Base-by-base conservation (phyloP, 2,113 vertebrate species). In the Symphodus melops region DNA sequence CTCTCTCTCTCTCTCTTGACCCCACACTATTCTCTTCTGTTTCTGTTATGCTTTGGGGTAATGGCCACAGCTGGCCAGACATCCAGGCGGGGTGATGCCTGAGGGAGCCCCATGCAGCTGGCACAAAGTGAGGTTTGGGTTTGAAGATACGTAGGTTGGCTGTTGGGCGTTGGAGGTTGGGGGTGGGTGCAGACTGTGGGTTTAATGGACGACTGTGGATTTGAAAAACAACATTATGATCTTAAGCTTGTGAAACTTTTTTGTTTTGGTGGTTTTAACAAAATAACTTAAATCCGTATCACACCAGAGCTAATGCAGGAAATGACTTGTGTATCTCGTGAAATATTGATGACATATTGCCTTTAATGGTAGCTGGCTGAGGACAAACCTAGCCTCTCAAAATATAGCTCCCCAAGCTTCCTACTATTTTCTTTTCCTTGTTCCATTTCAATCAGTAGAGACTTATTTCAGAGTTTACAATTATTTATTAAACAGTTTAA, bases 51-150 rank as follows among this genome's bases (percentile, higher is more conserved):
- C 82, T 81, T 58, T 16, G 16, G 76, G 79, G 72, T 53, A 54
- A 59, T 60, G 72, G 86, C 82, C 91, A 86, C 90, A 91, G 89
- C 91, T 94, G 93, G 90, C 87, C 87, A 90, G 77, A 84, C 86
- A 62, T 84, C 63, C 75, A 72, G 75, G 81, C 69, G 68, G 69
- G 72, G 80, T 63, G 62, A 59, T 78, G 92, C 90, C 87, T 83
- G 85, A 77, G 87, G 90, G 89, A 89, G 78, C 80, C 65, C 72
- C 75, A 61, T 75, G 83, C 88, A 91, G 89, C 85, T 90, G 92
- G 81, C 80, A 67, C 53, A 84, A 23, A 78, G 67, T 63, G 83
- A 82, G 77, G 82, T 72, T 67, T 54, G 77, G 46, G 72, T 59
- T 82, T 64, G 52, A 67, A 68, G 63, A 33, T 33, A 33, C 28